Conservation (phyloP, 92 coral and sea anemone genomes). For the Zoanthus sansibaricus region DNA sequence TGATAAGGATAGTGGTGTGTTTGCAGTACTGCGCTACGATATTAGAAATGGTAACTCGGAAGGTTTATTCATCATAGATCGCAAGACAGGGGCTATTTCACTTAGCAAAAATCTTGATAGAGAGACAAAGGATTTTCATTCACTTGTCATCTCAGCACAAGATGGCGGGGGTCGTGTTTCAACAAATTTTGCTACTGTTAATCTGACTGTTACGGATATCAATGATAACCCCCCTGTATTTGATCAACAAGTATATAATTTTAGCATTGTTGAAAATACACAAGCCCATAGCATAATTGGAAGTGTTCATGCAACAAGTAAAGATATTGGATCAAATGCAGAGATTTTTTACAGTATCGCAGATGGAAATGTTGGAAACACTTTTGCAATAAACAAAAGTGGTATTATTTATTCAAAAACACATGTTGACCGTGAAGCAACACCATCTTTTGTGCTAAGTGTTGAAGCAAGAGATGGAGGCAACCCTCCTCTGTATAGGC, state of each 20-base stretch:
- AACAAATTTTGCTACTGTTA: slow-evolving; percentile 69
- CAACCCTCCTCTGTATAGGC: slow-evolving; percentile 84
- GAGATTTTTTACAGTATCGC: slow-evolving; percentile 76
- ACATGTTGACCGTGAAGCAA: slow-evolving; percentile 81
- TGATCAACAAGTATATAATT: slow-evolving; percentile 66
- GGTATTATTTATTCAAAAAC: slow-evolving; percentile 73
- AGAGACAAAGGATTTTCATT: slow-evolving; percentile 80
- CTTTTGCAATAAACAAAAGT: slow-evolving; percentile 79
- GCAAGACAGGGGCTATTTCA: slow-evolving; percentile 63
- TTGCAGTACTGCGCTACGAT: slow-evolving; percentile 68
- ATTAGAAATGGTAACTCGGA: slow-evolving; percentile 72
- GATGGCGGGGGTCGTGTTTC: slow-evolving; percentile 89
- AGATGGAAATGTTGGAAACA: slow-evolving; percentile 54
- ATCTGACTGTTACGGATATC: slow-evolving; percentile 82
- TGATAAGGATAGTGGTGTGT: slow-evolving; percentile 85
- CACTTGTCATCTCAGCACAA: slow-evolving; percentile 65
- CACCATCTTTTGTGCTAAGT: slow-evolving; percentile 57
- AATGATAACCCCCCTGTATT: slow-evolving; percentile 96
- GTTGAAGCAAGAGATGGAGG: slow-evolving; percentile 95
- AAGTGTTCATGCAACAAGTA: slow-evolving; percentile 84
- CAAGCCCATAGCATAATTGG: slow-evolving; percentile 68
- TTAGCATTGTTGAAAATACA: slow-evolving; percentile 77
- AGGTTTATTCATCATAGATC: slow-evolving; percentile 67
- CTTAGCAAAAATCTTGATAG: slow-evolving; percentile 81
- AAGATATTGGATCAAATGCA: slow-evolving; percentile 94